phyloP scores from a whole-genome alignment of 2,797 vertebrate species.

The Gallinago stenura region DNA sequence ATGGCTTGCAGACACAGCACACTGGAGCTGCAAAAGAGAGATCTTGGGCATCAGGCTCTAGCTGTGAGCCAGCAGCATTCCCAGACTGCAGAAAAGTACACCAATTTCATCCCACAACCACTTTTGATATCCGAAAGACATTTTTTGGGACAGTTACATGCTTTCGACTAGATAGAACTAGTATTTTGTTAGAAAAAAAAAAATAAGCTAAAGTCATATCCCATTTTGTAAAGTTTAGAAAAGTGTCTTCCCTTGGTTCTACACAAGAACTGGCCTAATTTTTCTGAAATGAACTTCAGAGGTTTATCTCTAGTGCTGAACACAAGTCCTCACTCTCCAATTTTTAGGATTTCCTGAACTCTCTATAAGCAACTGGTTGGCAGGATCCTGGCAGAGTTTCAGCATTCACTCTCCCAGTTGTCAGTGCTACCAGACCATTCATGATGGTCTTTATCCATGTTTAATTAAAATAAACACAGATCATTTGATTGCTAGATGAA shows the following conservation, averaged over 20 bases:
- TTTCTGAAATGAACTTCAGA: neutral
- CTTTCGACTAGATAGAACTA: neutral
- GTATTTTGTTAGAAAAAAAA: neutral
- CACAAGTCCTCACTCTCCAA: neutral
- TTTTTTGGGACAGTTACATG: neutral
- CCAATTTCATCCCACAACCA: neutral
- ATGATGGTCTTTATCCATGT: neutral
- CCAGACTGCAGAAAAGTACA: neutral
- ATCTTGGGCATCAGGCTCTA: neutral
- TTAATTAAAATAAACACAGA: conserved; percentile 16
- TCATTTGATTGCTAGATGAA: neutral
- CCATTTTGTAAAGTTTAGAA: neutral
- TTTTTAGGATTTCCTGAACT: neutral
- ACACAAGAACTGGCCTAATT: neutral
- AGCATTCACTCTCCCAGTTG: neutral
- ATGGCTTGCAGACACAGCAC: neutral
- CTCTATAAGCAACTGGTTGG: neutral
- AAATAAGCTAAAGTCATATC: neutral
- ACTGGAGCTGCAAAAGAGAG: neutral
- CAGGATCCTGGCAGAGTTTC: neutral
- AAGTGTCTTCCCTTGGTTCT: neutral
- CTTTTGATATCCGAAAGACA: neutral
- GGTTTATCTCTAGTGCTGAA: neutral
- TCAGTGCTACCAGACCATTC: neutral
- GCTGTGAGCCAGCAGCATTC: neutral